These are phyloP conservation scores for Zaprionus nigranus DNA, from an alignment of 1,140 invertebrate species.

Conservation along the genomic window DNA sequence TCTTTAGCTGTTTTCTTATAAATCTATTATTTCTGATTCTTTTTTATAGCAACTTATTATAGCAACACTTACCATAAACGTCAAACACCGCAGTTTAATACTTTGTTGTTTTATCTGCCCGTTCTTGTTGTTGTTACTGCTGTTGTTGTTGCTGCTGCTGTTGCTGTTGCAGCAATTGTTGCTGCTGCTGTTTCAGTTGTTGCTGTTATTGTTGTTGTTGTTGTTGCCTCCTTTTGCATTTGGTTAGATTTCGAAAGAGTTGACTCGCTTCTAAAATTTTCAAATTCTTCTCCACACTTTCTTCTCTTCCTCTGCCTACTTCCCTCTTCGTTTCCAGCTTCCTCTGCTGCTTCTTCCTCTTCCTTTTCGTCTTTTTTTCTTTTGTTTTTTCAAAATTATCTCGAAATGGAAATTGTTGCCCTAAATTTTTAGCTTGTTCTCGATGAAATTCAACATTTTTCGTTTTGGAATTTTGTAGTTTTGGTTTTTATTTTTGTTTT, in stretches of 20 bases:
- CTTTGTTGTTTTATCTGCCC: constrained; percentile 55
- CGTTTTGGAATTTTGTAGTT: background rate
- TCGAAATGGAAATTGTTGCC: constrained; percentile 55
- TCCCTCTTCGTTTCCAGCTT: background rate
- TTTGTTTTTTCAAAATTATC: constrained; percentile 41
- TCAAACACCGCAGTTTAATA: constrained; percentile 79
- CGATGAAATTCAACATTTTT: constrained; percentile 44
- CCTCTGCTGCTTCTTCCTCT: constrained; percentile 31
- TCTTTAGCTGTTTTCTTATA: too few relatives aligned
- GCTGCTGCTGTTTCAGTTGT: background rate
- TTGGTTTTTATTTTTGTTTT: constrained; percentile 7
- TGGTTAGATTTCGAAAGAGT: constrained; percentile 17
- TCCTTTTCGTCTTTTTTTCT: too few relatives aligned
- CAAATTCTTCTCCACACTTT: background rate
- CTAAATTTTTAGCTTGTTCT: constrained; percentile 40
- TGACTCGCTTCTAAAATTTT: constrained; percentile 27
- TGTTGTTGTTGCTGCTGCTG: constrained; percentile 21
- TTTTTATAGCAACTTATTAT: constrained; percentile 21
- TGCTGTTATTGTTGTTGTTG: constrained; percentile 4
- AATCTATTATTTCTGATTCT: too few relatives aligned
- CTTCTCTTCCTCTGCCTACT: background rate
- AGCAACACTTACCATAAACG: constrained; percentile 70
- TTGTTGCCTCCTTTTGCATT: constrained; percentile 43
- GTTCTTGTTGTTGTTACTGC: constrained; percentile 12
- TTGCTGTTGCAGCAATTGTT: background rate